These are phyloP conservation scores for Drosophila longiperda DNA, from an alignment of 2,888 invertebrate species.

Conservation along the genomic window DNA sequence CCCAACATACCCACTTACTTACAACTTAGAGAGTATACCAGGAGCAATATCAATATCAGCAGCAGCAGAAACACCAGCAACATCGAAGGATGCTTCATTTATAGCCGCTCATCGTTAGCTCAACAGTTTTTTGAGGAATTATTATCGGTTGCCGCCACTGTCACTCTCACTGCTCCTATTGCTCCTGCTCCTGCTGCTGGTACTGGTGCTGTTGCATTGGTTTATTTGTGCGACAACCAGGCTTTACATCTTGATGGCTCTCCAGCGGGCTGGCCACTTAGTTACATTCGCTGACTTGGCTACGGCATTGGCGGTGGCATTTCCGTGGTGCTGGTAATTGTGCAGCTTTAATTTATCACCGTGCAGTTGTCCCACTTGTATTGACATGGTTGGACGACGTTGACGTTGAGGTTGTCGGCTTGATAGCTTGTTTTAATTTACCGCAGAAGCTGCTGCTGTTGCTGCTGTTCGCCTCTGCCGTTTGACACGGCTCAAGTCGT, in stretches of 20 bases:
- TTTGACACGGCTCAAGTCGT: constrained; percentile 48
- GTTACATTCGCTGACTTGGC: constrained; percentile 55
- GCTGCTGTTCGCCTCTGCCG: constrained; percentile 10
- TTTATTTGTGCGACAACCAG: constrained; percentile 64
- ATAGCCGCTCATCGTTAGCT: constrained; percentile 52
- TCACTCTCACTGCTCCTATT: constrained; percentile 1
- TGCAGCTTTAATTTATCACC: constrained; percentile 76
- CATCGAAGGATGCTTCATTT: constrained; percentile 1
- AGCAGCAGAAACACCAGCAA: constrained; percentile 1
- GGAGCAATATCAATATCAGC: constrained; percentile 34
- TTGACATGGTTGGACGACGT: constrained; percentile 63
- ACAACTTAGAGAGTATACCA: constrained; percentile 56
- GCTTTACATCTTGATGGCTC: constrained; percentile 55
- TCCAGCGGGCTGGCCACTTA: constrained; percentile 60
- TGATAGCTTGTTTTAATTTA: constrained; percentile 17
- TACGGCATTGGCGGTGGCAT: constrained; percentile 72
- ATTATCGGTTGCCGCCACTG: constrained; percentile 10
- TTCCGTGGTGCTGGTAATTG: constrained; percentile 59
- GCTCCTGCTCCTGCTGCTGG: constrained; percentile 6
- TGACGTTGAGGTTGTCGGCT: constrained; percentile 25
- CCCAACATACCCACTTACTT: constrained; percentile 67
- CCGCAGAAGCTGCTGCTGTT: constrained; percentile 13
- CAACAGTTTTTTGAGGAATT: constrained; percentile 38
- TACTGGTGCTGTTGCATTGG: constrained; percentile 33
- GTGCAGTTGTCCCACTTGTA: constrained; percentile 65